These are phyloP conservation scores for Octodon degus DNA, from an alignment of 2,113 vertebrate species.

Conservation along the genomic window DNA sequence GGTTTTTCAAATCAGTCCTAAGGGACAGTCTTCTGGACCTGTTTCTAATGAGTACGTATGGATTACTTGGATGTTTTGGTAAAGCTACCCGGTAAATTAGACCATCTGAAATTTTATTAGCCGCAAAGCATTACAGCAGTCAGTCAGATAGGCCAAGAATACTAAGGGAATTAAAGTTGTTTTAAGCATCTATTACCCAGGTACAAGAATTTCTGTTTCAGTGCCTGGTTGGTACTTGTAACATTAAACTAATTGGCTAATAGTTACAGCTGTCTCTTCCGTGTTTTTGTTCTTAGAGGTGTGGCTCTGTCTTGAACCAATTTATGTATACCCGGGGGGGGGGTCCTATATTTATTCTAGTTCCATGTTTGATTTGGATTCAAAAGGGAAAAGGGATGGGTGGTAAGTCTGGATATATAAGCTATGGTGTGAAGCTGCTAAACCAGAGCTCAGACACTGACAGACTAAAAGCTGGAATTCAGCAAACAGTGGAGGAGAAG, in stretches of 20 bases:
- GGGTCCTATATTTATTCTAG: slow-evolving; percentile 82
- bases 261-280: slow-evolving; percentile 82
- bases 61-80: slow-evolving; percentile 86
- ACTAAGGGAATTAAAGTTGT: slow-evolving; percentile 72
- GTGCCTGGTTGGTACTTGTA: slow-evolving; percentile 69
- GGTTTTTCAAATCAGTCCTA: slow-evolving; percentile 75
- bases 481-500: slow-evolving; percentile 71
- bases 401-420: neutral
- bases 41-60: slow-evolving; percentile 81
- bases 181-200: slow-evolving; percentile 80
- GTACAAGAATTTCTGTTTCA: slow-evolving; percentile 79
- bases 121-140: slow-evolving; percentile 70
- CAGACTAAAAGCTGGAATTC: slow-evolving; percentile 69
- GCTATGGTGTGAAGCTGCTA: neutral
- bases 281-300: slow-evolving; percentile 78
- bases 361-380: slow-evolving; percentile 72
- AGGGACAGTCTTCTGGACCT: slow-evolving; percentile 72
- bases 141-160: slow-evolving; percentile 74
- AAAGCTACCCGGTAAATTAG: slow-evolving; percentile 85
- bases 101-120: slow-evolving; percentile 86
- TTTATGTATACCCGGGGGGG: slow-evolving; percentile 81
- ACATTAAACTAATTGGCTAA: slow-evolving; percentile 85
- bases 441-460: slow-evolving; percentile 58
- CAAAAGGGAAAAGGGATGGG: neutral
- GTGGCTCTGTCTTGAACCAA: slow-evolving; percentile 83